Evolutionary conservation across 2,888 invertebrate species (phyloP).

Genomic region (Erpobdella octoculata): DNA sequence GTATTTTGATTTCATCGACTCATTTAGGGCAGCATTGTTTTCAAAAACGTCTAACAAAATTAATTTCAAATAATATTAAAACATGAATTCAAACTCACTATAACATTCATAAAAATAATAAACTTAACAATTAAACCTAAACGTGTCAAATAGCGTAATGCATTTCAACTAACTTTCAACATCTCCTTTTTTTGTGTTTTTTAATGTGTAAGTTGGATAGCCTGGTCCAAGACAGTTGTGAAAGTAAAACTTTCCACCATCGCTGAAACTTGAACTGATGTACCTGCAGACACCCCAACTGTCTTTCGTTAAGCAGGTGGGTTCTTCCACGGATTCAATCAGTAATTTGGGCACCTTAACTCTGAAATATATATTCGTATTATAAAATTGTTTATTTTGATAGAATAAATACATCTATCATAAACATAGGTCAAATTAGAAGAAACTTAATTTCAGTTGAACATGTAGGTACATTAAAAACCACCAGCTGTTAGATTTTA

Average conservation of each 20-base stretch:
- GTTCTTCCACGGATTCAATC: background rate
- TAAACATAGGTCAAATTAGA: too few relatives aligned
- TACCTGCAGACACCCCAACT: too few relatives aligned
- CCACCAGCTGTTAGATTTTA: too few relatives aligned
- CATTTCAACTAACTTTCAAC: too few relatives aligned
- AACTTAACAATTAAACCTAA: background rate
- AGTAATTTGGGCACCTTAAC: background rate
- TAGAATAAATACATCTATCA: too few relatives aligned
- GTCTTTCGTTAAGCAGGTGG: too few relatives aligned
- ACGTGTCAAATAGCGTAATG: too few relatives aligned
- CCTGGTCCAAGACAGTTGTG: conserved; percentile 33
- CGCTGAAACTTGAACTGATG: conserved; percentile 60
- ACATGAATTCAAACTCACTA: background rate
- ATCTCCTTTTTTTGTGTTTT: background rate
- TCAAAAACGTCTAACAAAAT: conserved; percentile 57
- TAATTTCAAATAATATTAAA: background rate
- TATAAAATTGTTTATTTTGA: too few relatives aligned
- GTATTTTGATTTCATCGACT: conserved; percentile 66
- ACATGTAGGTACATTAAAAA: too few relatives aligned
- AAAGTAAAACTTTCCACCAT: conserved; percentile 42
- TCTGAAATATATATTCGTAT: background rate
- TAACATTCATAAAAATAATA: background rate
- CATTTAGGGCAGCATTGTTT: conserved; percentile 70
- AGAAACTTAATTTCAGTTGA: too few relatives aligned
- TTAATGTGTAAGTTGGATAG: conserved; percentile 29